A percentile compares a stretch with the other conserved stretches of the same genome.
phyloP scores from a whole-genome alignment of 2,797 vertebrate species.

The Cynodonichthys magdalenae region DNA sequence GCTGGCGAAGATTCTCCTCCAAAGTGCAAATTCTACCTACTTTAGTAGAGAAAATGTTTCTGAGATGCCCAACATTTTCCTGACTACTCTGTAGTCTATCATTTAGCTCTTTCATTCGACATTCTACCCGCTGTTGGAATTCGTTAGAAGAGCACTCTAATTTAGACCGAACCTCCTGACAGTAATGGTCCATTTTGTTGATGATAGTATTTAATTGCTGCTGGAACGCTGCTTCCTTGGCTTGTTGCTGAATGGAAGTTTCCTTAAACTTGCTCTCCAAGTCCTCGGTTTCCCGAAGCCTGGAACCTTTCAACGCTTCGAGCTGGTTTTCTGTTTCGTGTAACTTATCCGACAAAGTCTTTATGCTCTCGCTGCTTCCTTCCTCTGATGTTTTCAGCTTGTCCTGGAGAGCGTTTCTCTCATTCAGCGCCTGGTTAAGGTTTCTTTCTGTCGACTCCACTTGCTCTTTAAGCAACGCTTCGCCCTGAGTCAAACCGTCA shows the following conservation, averaged over 20 bases:
- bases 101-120: slow-evolving; percentile 74
- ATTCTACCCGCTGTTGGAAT: slow-evolving; percentile 79
- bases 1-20: slow-evolving; percentile 83
- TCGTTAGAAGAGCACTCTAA: slow-evolving; percentile 80
- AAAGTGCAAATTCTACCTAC: slow-evolving; percentile 80
- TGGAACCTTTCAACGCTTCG: slow-evolving; percentile 73
- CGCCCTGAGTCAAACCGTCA: slow-evolving; percentile 79
- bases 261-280: slow-evolving; percentile 81
- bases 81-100: slow-evolving; percentile 81
- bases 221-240: slow-evolving; percentile 80
- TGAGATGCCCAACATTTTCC: slow-evolving; percentile 73
- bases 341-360: slow-evolving; percentile 74
- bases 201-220: slow-evolving; percentile 68
- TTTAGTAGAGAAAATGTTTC: slow-evolving; percentile 79
- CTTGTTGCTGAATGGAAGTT: slow-evolving; percentile 71
- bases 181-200: slow-evolving; percentile 77
- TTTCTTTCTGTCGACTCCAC: slow-evolving; percentile 85
- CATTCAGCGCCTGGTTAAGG: slow-evolving; percentile 81
- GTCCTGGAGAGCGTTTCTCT: slow-evolving; percentile 84
- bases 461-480: slow-evolving; percentile 82
- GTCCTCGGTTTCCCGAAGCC: slow-evolving; percentile 78
- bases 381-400: slow-evolving; percentile 78
- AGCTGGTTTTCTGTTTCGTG: slow-evolving; percentile 80
- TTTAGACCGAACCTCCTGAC: slow-evolving; percentile 77
- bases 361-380: slow-evolving; percentile 74